Percentiles rank a stretch among this genome's conserved stretches.
These are phyloP conservation scores for Hylaea fasciaria DNA, from an alignment of 2,888 invertebrate species.

Conservation along the genomic window DNA sequence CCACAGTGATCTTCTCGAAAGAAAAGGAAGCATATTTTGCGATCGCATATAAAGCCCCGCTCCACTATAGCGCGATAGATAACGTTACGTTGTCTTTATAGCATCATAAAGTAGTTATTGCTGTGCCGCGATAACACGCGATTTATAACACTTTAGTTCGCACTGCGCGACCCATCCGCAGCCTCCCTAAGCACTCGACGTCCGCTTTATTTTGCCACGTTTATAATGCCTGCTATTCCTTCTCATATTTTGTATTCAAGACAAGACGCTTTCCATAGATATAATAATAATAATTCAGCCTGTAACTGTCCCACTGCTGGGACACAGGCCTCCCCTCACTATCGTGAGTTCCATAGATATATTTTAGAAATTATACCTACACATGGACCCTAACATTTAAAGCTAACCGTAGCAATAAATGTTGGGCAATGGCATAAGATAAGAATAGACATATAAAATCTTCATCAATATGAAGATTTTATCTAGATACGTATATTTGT, in stretches of 20 bases:
- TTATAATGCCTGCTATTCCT: slow-evolving; percentile 37
- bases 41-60: slow-evolving; percentile 35
- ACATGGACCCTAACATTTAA: too few relatives aligned
- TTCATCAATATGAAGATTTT: background rate
- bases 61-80: slow-evolving; percentile 57
- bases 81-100: slow-evolving; percentile 68
- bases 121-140: slow-evolving; percentile 68
- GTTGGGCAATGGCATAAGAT: too few relatives aligned
- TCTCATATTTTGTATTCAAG: slow-evolving; percentile 37
- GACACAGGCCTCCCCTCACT: too few relatives aligned
- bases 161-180: slow-evolving; percentile 47
- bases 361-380: too few relatives aligned
- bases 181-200: slow-evolving; percentile 44
- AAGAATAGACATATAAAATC: too few relatives aligned
- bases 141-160: slow-evolving; percentile 73
- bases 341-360: too few relatives aligned
- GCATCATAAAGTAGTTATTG: slow-evolving; percentile 76
- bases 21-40: slow-evolving; percentile 26
- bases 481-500: too few relatives aligned
- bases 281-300: too few relatives aligned
- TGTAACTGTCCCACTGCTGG: too few relatives aligned
- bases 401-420: too few relatives aligned
- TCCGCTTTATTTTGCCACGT: slow-evolving; percentile 52
- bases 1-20: background rate
- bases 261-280: background rate